A percentile compares a stretch with the other conserved stretches of the same genome.
These are phyloP conservation scores for Ceriagrion tenellum DNA, from an alignment of 2,888 invertebrate genomes.

Conservation along the genomic window DNA sequence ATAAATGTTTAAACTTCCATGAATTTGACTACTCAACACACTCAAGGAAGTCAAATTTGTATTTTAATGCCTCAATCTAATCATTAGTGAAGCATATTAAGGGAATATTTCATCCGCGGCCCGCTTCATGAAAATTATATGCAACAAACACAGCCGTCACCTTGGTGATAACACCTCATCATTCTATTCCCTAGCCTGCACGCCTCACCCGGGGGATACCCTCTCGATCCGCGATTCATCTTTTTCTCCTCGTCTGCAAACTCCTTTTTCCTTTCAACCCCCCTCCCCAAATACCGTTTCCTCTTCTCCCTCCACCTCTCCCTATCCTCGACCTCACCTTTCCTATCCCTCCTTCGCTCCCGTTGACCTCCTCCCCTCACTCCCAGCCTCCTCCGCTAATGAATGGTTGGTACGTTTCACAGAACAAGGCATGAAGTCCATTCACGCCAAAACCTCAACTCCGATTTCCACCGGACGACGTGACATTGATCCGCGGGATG, in stretches of 20 bases:
- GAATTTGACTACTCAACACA: no score
- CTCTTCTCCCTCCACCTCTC: conserved; percentile 69
- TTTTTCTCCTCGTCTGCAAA: neutral
- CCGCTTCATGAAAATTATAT: neutral
- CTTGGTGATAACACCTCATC: neutral
- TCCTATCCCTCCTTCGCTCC: neutral
- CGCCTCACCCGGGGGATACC: neutral
- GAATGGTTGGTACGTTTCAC: conserved; percentile 29
- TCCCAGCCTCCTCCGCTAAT: conserved; percentile 55
- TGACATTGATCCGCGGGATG: conserved; percentile 50
- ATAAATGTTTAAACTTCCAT: no score
- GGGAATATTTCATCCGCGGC: no score
- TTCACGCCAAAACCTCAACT: conserved; percentile 17
- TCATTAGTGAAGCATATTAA: no score
- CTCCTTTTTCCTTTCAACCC: conserved; percentile 54
- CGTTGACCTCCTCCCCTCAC: neutral
- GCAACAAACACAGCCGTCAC: neutral
- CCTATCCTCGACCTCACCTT: neutral
- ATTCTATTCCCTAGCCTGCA: no score
- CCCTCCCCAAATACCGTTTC: conserved; percentile 69
- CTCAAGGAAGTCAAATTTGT: no score
- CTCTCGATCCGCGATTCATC: conserved; percentile 66
- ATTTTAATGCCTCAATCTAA: no score
- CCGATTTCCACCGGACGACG: conserved; percentile 44
- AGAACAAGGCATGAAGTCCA: conserved; percentile 49